These are phyloP conservation scores for Chiloscyllium plagiosum DNA, from an alignment of 2,113 vertebrate genomes.

Conservation along the genomic window DNA sequence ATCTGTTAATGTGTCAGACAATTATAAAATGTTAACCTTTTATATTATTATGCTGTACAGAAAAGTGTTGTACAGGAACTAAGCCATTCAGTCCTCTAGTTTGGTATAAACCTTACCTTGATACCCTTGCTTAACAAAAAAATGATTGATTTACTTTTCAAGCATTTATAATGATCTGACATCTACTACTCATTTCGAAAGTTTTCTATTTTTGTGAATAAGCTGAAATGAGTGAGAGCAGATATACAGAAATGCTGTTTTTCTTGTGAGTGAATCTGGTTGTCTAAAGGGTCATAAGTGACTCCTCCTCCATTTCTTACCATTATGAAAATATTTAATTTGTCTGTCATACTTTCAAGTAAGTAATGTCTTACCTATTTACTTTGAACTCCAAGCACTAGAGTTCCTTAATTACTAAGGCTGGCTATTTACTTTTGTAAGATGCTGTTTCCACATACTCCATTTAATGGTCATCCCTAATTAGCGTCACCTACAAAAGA, in stretches of 20 bases:
- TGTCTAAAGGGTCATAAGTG: too few species aligned
- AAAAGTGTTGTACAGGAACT: not conserved
- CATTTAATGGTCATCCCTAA: not conserved
- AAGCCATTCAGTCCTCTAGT: not conserved
- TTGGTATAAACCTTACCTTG: not conserved
- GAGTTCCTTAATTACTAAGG: not conserved
- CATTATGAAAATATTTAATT: not conserved
- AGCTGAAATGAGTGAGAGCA: too few species aligned
- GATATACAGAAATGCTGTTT: too few species aligned
- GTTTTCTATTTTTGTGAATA: not conserved
- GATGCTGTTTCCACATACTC: not conserved
- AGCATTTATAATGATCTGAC: not conserved
- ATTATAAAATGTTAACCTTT: not conserved
- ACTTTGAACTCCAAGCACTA: not conserved
- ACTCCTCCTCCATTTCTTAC: not conserved
- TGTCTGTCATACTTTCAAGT: not conserved
- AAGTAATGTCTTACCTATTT: not conserved
- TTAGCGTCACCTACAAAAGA: not conserved
- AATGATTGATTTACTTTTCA: not conserved
- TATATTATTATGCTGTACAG: not conserved
- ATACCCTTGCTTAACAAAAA: not conserved
- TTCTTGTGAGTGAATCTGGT: too few species aligned
- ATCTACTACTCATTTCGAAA: not conserved
- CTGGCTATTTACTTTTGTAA: too few species aligned
- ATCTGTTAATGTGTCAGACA: not conserved